Base-by-base conservation (phyloP, 2,797 vertebrate species). In the Iguana delicatissima region DNA sequence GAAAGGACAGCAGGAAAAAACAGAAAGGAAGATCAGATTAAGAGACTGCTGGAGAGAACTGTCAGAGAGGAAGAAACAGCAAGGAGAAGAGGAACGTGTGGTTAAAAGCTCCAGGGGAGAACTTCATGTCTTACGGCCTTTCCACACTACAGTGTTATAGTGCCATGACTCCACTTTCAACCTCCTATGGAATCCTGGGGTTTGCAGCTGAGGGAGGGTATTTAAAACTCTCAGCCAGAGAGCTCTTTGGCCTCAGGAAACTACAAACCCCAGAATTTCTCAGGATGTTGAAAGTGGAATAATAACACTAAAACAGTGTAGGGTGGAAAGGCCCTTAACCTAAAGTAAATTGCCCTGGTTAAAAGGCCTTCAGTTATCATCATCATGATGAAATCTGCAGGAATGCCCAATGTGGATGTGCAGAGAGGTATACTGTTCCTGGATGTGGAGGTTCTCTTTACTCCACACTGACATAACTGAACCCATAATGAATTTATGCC, bases 371-470 rank as follows among this genome's bases (percentile, higher is more conserved):
- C 6, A 50, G 20, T 1, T 4, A 32, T 84, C 26, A 50, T 67
- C 29, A 50, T 12, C 52, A 46, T 26, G 24, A 6, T 0, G 1
- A 35, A 29, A 86, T 3, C 50, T 24, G 81, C 26, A 32, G 29
- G 79, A 42, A 69, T 29, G 50, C 0, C 52, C n/a, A 59, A 42
- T 4, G 1, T 10, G 38, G 55, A 26, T 4, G 12, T 26, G 72
- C n/a, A 6, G 16, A 59, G 32, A 16, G 42, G n/a, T 18, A 0
- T 10, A 22, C 57, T 62, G 73, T 20, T 18, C 29, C 20, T 64
- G 38, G 2, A n/a, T 8, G 62, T 9, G 35, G 84, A 32, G 26
- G 55, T 26, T 76, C 52, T 57, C 16, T 16, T 76, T 35, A 57
- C n/a, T 3, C 20, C 20, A 62, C 22, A 62, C 20, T 24, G 59